Conservation (phyloP, 2,888 invertebrate species). For the Drosophila emarginata region DNA sequence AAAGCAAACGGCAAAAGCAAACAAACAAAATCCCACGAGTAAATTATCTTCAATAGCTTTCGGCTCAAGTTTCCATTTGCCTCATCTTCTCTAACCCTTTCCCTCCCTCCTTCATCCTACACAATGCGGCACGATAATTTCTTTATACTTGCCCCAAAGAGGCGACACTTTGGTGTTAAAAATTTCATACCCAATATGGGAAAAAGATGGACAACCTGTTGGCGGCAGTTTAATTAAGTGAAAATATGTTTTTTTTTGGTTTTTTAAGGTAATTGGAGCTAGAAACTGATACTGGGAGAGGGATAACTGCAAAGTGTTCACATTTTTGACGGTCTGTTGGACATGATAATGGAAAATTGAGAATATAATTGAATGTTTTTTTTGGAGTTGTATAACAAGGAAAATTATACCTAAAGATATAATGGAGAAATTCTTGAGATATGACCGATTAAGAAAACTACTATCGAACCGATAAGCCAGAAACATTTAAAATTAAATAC, state of each 20-base stretch:
- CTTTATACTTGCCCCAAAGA: slow-evolving; percentile 9
- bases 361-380: slow-evolving; percentile 24
- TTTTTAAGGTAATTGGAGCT: slow-evolving; percentile 48
- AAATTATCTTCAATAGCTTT: slow-evolving; percentile 67
- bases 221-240: slow-evolving; percentile 46
- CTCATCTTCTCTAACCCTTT: background rate
- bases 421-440: background rate
- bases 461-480: slow-evolving; percentile 25
- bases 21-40: slow-evolving; percentile 64
- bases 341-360: slow-evolving; percentile 26
- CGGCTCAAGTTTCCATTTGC: slow-evolving; percentile 42
- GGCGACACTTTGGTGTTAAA: slow-evolving; percentile 1
- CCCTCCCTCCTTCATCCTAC: slow-evolving; percentile 4
- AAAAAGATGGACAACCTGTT: slow-evolving; percentile 19
- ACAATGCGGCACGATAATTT: slow-evolving; percentile 33
- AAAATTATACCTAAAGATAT: background rate
- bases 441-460: background rate
- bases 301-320: slow-evolving; percentile 23
- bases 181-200: background rate
- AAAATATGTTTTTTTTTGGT: slow-evolving; percentile 15
- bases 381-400: background rate
- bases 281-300: slow-evolving; percentile 3
- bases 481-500: slow-evolving; percentile 14
- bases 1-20: slow-evolving; percentile 43
- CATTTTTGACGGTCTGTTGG: slow-evolving; percentile 46